Evolutionary conservation across 2,113 vertebrate genomes (phyloP), one percentile per base, ranked within the genome.

Genomic region (Genyomyrus donnyi): DNA sequence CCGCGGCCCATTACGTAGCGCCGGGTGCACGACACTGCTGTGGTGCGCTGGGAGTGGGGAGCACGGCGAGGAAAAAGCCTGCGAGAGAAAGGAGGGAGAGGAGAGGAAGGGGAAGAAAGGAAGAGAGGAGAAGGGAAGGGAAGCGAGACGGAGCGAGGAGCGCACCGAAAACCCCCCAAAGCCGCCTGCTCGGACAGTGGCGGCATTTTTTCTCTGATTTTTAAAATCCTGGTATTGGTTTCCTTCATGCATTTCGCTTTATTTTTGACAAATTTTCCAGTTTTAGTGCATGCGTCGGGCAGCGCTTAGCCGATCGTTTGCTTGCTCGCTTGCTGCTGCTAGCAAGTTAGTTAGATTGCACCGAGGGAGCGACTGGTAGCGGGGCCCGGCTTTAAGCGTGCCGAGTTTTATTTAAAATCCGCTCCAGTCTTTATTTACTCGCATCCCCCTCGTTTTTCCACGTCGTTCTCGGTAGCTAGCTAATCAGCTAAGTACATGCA

Each of bases 401-500:
- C n/a, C 24, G 15, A 88, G 21, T 27, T 42, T 46, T 74, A 49
- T 66, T 58, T 74, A 35, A 88, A 70, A n/a, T 49, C 15, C 46
- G 42, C 46, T 88, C 35, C 35, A 17, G 10, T 2, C n/a, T 88
- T 19, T 74, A 49, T 88, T 88, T 27, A 88, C 45, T 15, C 85
- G 27, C 27, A 35, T 31, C 27, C 27, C 27, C 24, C 10, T 2
- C 45, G 15, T 11, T 66, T 21, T 85, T 49, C 21, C 83, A 85
- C 42, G 83, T 50, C 49, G 45, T 39, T 87, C n/a, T 87, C 5
- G 93, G 94, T 95, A 96, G 94, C 94, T 95, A 93, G 93, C 93
- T 93, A 92, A 94, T 95, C 95, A 94, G 94, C 94, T 94, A 93
- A 94, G 94, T 95, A 93, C 94, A 93, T 87, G 46, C 85, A 53